These are phyloP conservation scores for Heteronetta atricapilla DNA, from an alignment of 2,113 vertebrate species.

Conservation along the genomic window DNA sequence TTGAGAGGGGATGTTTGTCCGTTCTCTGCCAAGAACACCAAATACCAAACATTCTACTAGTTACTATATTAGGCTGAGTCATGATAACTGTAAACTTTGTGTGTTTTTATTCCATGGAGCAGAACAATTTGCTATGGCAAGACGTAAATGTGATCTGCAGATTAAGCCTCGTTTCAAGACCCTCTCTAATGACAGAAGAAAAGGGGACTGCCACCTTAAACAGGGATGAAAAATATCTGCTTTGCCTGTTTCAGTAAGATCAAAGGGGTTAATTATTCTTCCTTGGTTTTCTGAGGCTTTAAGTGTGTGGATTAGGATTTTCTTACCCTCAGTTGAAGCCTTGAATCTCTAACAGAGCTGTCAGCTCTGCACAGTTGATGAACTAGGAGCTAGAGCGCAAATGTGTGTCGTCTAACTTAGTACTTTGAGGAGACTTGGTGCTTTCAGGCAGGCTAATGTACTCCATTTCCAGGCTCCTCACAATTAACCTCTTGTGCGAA, in stretches of 20 bases:
- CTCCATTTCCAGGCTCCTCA: background rate
- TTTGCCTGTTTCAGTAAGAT: background rate
- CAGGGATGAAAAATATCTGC: background rate
- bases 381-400: background rate
- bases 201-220: background rate
- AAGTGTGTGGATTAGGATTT: background rate
- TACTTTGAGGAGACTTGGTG: background rate
- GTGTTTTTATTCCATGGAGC: constrained; percentile 17
- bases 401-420: background rate
- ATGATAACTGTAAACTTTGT: constrained; percentile 28
- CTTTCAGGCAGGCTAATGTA: background rate
- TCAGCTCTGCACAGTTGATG: background rate
- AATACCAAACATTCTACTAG: constrained; percentile 10
- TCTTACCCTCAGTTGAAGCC: background rate
- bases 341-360: background rate
- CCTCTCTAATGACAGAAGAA: background rate
- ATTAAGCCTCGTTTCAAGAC: background rate
- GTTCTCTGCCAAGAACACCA: constrained; percentile 13
- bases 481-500: background rate
- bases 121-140: background rate
- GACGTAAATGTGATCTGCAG: background rate
- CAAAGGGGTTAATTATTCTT: background rate
- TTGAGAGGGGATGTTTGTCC: background rate
- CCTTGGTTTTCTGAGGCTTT: background rate
- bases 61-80: constrained; percentile 46